Base-by-base conservation (phyloP, 1,140 invertebrate genomes). In the Harpegnathos saltator region DNA sequence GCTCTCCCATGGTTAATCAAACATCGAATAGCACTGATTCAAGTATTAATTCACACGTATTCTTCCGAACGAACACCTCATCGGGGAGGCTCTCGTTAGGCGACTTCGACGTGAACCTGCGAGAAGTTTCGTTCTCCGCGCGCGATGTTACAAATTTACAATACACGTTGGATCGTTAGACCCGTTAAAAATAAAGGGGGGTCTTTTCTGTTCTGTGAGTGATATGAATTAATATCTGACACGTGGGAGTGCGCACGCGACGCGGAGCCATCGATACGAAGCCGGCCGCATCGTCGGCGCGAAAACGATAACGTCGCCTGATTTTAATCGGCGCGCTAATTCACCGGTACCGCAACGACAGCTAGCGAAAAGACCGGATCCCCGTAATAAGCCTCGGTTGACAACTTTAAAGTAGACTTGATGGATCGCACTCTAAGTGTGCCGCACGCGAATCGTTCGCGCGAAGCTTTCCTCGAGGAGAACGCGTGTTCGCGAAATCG, bases 281-380 rank as follows among this genome's bases (percentile, higher is more conserved):
- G 52, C 52, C 14, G 17, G 38, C 24, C 14, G 4, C 38, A 14
- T n/a, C 11, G 12, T 50, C n/a, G 0, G 1, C 11, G 7, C 50
- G 61, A 14, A 33, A 52, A 24, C n/a, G n/a, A n/a, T n/a, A n/a
- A 52, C 11, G 19, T 62, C 14, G 5, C 48, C 11, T 17, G 14
- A 75, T 75, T 44, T 52, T 63, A 75, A 74, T 50, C 9, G 33
- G n/a, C 19, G 15, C 24, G 33, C 38, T 44, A 54, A 66, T 54
- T 77, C 11, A 24, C 17, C 22, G 26, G 66, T 19, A 14, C n/a
- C 7, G 19, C n/a, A 69, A 73, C 14, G 3, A 74, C 24, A 65
- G 65, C 17, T 33, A 52, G 19, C 14, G 12, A 75, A 75, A 50
- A 50, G 19, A 66, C n/a, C 12, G 1, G 9, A 44, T 4, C 11